Conservation (phyloP, 2,888 invertebrate genomes). For the Lochmaea crataegi region DNA sequence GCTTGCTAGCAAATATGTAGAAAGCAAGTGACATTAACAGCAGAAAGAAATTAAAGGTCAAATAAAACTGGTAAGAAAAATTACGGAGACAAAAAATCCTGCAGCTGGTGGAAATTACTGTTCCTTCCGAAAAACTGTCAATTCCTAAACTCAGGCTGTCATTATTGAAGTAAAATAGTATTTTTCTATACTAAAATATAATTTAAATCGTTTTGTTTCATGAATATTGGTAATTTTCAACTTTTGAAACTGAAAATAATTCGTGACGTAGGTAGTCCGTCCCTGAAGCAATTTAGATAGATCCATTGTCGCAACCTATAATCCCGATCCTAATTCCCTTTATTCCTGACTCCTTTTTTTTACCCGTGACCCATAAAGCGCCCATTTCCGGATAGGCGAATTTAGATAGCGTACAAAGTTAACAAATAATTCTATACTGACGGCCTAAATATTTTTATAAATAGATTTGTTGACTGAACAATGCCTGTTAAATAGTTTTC, state of each 20-base stretch:
- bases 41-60: too few species aligned
- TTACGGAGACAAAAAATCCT: neutral
- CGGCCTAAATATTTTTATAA: conserved; percentile 65
- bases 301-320: conserved; percentile 55
- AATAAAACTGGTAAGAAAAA: too few species aligned
- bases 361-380: conserved; percentile 39
- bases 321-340: conserved; percentile 51
- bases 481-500: conserved; percentile 59
- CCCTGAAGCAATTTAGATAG: conserved; percentile 55
- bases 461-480: conserved; percentile 62
- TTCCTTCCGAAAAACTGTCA: neutral
- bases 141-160: neutral
- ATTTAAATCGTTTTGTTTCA: neutral
- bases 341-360: conserved; percentile 37
- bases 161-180: neutral
- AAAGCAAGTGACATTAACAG: too few species aligned
- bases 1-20: too few species aligned
- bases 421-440: conserved; percentile 55
- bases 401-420: conserved; percentile 44
- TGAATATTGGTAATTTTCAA: neutral
- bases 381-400: conserved; percentile 45
- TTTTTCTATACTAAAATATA: neutral
- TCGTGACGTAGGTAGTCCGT: conserved; percentile 14
- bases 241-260: neutral
- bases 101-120: neutral